Conservation (phyloP, 2,888 invertebrate species). For the Phorcus lineatus region DNA sequence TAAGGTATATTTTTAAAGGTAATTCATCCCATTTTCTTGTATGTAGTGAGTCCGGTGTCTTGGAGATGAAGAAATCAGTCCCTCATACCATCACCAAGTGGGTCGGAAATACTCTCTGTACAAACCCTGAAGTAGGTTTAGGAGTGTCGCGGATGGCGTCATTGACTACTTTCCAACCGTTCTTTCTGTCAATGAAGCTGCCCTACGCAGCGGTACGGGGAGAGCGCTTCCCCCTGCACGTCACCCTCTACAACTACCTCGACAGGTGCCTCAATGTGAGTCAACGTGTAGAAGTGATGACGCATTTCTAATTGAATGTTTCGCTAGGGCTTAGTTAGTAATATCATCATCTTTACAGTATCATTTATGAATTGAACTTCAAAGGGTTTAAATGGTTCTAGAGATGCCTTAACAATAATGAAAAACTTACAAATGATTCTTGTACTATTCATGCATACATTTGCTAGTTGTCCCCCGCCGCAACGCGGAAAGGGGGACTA, state of each 20-base stretch:
- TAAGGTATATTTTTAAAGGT: no score
- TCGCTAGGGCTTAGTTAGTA: no score
- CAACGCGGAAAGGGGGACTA: no score
- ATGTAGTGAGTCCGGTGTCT: slow-evolving; percentile 53
- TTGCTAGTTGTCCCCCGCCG: no score
- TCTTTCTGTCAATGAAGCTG: slow-evolving; percentile 84
- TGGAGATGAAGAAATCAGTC: slow-evolving; percentile 58
- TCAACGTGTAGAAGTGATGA: not conserved
- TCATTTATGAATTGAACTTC: no score
- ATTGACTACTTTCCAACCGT: slow-evolving; percentile 82
- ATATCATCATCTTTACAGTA: no score
- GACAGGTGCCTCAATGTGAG: slow-evolving; percentile 83
- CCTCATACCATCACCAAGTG: slow-evolving; percentile 82
- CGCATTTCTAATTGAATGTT: no score
- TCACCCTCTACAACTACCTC: slow-evolving; percentile 85
- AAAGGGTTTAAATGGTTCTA: no score
- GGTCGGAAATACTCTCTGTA: slow-evolving; percentile 80
- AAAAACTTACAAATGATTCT: no score
- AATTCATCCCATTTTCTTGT: no score
- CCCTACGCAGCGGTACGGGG: slow-evolving; percentile 83
- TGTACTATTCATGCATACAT: no score
- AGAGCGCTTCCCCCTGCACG: slow-evolving; percentile 81
- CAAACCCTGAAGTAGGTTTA: slow-evolving; percentile 77
- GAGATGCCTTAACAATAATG: no score
- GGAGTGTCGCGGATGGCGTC: slow-evolving; percentile 77